Evolutionary conservation across 2,888 invertebrate species (phyloP).

Genomic region (Galerucella calmariensis): DNA sequence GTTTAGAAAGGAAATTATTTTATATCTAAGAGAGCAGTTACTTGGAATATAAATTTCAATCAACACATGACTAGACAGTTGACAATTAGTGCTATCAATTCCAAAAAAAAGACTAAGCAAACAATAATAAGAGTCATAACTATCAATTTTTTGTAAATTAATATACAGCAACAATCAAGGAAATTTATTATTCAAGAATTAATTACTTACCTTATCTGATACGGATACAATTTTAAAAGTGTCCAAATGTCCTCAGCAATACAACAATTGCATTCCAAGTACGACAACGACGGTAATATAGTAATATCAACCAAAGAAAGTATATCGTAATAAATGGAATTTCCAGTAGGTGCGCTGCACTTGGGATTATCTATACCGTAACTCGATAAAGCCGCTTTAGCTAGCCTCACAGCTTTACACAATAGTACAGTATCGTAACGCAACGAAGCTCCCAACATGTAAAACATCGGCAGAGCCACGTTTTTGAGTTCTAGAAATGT

Average conservation of each 20-base stretch:
- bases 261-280: slow-evolving; percentile 94
- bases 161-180: no score
- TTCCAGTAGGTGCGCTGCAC: slow-evolving; percentile 59
- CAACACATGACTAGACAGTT: no score
- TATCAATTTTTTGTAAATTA: no score
- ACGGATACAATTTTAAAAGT: slow-evolving; percentile 86
- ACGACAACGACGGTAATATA: slow-evolving; percentile 89
- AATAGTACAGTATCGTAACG: slow-evolving; percentile 89
- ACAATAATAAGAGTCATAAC: no score
- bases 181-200: neutral
- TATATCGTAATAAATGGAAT: slow-evolving; percentile 82
- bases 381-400: slow-evolving; percentile 61
- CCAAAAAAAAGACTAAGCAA: no score
- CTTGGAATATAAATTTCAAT: no score
- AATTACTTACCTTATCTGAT: slow-evolving; percentile 67
- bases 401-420: slow-evolving; percentile 80
- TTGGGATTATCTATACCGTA: slow-evolving; percentile 57
- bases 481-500: slow-evolving; percentile 79
- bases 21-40: no score
- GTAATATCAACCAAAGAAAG: slow-evolving; percentile 88
- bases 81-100: no score
- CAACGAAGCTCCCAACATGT: slow-evolving; percentile 87
- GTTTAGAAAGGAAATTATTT: no score
- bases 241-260: slow-evolving; percentile 97
- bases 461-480: slow-evolving; percentile 85